phyloP scores from a whole-genome alignment of 2,797 vertebrate species.

The Malurus leucopterus region DNA sequence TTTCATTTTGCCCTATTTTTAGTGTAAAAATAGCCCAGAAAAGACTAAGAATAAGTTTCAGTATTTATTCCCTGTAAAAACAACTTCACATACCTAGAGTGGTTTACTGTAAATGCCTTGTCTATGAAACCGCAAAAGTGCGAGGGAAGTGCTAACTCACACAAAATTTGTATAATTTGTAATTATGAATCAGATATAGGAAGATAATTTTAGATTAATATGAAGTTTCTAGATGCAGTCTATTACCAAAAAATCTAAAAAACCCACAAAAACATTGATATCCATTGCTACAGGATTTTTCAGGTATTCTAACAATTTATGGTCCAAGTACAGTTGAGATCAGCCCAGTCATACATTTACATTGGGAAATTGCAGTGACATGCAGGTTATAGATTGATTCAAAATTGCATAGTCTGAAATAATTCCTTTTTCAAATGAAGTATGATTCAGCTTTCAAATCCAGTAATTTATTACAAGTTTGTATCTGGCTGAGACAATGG shows the following conservation, averaged over 20 bases:
- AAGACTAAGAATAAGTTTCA: not conserved
- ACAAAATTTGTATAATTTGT: not conserved
- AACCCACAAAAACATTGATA: not conserved
- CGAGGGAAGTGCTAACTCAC: not conserved
- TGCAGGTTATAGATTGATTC: not conserved
- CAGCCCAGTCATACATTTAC: not conserved
- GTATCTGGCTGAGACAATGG: not conserved
- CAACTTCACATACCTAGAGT: not conserved
- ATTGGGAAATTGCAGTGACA: not conserved
- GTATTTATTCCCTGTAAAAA: not conserved
- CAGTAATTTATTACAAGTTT: not conserved
- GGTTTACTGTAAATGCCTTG: not conserved
- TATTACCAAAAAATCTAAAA: not conserved
- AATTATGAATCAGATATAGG: not conserved
- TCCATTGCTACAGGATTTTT: not conserved
- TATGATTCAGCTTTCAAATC: slow-evolving; percentile 11
- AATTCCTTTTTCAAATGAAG: not conserved
- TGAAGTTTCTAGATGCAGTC: not conserved
- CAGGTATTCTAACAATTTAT: not conserved
- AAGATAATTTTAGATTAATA: not conserved
- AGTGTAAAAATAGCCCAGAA: not conserved
- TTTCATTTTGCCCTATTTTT: not conserved
- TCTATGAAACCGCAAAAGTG: not conserved
- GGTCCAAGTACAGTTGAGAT: not conserved
- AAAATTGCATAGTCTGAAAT: not conserved